Conservation (phyloP, 2,797 vertebrate genomes). For the Myripristis jacobus region DNA sequence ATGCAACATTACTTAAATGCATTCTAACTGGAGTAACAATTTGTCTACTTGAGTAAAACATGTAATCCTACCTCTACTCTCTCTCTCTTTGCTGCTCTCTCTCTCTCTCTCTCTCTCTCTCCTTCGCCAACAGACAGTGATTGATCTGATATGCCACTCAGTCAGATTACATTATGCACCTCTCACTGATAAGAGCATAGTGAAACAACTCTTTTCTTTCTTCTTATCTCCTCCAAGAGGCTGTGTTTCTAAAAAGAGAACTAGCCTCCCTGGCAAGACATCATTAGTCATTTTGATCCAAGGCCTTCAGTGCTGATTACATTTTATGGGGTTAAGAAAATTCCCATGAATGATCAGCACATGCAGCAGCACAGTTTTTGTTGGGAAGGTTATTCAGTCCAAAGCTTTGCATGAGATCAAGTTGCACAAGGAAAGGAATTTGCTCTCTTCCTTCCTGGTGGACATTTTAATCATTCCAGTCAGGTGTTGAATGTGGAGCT, state of each 20-base stretch:
- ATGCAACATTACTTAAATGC: background rate
- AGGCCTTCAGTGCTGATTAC: constrained; percentile 70
- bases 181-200: constrained; percentile 78
- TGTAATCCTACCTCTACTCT: constrained; percentile 11
- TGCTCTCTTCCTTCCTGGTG: background rate
- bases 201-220: constrained; percentile 81
- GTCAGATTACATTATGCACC: constrained; percentile 82
- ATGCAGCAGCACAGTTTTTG: constrained; percentile 9
- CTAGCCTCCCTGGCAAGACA: constrained; percentile 68
- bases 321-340: constrained; percentile 66
- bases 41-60: constrained; percentile 24
- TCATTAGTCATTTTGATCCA: constrained; percentile 80
- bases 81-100: background rate
- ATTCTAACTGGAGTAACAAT: constrained; percentile 20
- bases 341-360: constrained; percentile 52
- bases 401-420: constrained; percentile 33
- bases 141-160: constrained; percentile 79
- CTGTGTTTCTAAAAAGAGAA: constrained; percentile 79
- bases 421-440: constrained; percentile 26
- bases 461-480: constrained; percentile 63
- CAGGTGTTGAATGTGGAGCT: constrained; percentile 78
- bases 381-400: constrained; percentile 27
- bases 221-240: constrained; percentile 76
- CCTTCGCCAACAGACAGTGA: constrained; percentile 62
- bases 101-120: background rate